Evolutionary conservation across 2,113 vertebrate genomes (phyloP), one percentile per base, ranked within the genome.

Genomic region (Lepus timidus): DNA sequence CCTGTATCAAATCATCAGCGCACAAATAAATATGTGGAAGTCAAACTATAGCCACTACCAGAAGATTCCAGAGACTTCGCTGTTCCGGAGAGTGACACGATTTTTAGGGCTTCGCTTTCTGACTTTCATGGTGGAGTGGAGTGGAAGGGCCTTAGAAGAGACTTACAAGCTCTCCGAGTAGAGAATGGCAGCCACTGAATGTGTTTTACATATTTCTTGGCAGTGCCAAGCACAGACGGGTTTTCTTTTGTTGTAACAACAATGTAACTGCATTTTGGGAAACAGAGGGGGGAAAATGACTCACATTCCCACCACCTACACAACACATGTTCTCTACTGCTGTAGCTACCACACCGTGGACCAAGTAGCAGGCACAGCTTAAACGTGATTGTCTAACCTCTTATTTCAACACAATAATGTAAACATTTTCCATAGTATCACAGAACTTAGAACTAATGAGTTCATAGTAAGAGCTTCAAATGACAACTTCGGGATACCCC

Each of bases 161-260:
- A 84, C 22, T 62, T 36, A 29, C 27, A 74, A 76, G 7, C 9
- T 62, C 62, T 36, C n/a, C 3, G 2, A 76, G 29, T 62, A n/a
- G 1, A 71, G 61, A 44, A 75, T 58, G 36, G 36, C 52, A 51
- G 31, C n/a, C 67, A 13, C 6, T 36, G 19, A 44, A 10, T 31
- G 29, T 36, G 36, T 36, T 86, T 68, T 75, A 27, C 14, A 5
- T 62, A 75, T 49, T 64, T 51, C 20, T n/a, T 19, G 33, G 74
- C 33, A 58, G 39, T 49, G 49, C 49, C 19, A 44, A 86, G 76
- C 12, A 85, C 88, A 95, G 82, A 93, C 86, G 90, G 67, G 31
- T 49, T 94, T 79, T 68, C 17, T 36, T 88, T 67, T 94, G 84
- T 79, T 88, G 79, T 81, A 88, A 64, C 19, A 80, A 91, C 65